phyloP scores from a whole-genome alignment of 2,113 vertebrate genomes.

The Etheostoma spectabile region DNA sequence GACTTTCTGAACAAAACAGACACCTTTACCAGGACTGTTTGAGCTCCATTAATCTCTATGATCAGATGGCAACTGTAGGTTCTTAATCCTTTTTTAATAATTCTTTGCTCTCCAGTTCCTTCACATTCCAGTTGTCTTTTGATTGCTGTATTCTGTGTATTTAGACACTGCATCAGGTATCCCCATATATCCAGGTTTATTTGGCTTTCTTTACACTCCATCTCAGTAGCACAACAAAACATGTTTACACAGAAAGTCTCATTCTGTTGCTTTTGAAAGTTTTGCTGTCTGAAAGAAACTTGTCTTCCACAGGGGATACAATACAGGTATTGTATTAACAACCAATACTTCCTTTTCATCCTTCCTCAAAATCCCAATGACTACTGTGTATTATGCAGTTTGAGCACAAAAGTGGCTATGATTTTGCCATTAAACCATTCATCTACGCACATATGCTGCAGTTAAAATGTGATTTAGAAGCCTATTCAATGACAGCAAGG shows the following conservation, averaged over 20 bases:
- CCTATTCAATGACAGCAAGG: constrained; percentile 33
- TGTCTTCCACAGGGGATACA: constrained; percentile 15
- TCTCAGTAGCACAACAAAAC: constrained; percentile 13
- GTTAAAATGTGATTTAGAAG: constrained; percentile 64
- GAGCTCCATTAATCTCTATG: background rate
- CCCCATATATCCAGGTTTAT: constrained; percentile 25
- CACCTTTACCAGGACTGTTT: background rate
- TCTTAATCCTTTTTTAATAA: background rate
- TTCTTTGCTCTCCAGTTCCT: background rate
- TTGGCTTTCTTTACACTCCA: background rate
- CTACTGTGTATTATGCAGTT: background rate
- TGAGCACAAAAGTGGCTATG: constrained; percentile 38
- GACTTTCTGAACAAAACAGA: too few relatives aligned
- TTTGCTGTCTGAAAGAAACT: constrained; percentile 4
- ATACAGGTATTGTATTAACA: constrained; percentile 36
- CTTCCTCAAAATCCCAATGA: constrained; percentile 25
- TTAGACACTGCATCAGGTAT: background rate
- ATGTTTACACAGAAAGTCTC: constrained; percentile 29
- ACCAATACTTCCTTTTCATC: constrained; percentile 28
- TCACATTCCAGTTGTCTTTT: constrained; percentile 4
- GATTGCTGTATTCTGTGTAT: background rate
- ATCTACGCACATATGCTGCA: constrained; percentile 47
- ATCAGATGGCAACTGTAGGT: background rate
- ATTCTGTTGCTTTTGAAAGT: constrained; percentile 30
- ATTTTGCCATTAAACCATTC: constrained; percentile 50